Base-by-base conservation (phyloP, 35 echinoderm and acorn worm species). In the Diadema setosum region DNA sequence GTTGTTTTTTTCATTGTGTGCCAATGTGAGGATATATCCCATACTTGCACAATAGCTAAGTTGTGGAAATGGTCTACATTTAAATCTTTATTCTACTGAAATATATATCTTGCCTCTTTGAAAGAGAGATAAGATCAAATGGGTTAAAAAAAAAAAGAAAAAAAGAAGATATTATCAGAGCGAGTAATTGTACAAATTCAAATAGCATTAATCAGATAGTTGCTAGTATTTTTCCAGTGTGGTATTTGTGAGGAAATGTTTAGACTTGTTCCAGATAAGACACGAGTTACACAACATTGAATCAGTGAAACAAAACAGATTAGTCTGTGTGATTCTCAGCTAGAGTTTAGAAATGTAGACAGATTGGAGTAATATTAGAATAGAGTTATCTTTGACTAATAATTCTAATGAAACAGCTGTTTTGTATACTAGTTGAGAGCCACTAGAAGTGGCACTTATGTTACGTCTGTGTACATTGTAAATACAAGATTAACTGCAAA, bases 191-290 rank as follows among this genome's bases (percentile, higher is more conserved):
- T 78, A 78, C 44, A 78, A 44, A 78, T 41, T n/a, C 27, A 67
- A 67, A 18, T 33, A 33, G 20, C 30, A 67, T 16, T 33, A 31
- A 15, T 32, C 16, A 7, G 36, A 41, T 44, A 78, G 33, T 25
- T 78, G 73, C 44, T 41, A 78, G 73, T 78, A 78, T 78, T 78
- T 78, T 78, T 78, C 73, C 73, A 78, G 73, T 78, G 73, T 78
- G 73, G 44, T 78, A 11, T 78, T 78, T 78, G 73, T 78, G 73
- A 78, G n/a, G 34, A 31, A 30, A 65, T n/a, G n/a, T n/a, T n/a
- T n/a, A n/a, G n/a, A n/a, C n/a, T n/a, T n/a, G n/a, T n/a, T n/a
- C n/a, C n/a, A n/a, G n/a, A n/a, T n/a, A n/a, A n/a, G n/a, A n/a
- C n/a, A n/a, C n/a, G n/a, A n/a, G n/a, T n/a, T n/a, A n/a, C n/a